Evolutionary conservation across 2,113 vertebrate genomes (phyloP).

Genomic region (Hippoglossus stenolepis): DNA sequence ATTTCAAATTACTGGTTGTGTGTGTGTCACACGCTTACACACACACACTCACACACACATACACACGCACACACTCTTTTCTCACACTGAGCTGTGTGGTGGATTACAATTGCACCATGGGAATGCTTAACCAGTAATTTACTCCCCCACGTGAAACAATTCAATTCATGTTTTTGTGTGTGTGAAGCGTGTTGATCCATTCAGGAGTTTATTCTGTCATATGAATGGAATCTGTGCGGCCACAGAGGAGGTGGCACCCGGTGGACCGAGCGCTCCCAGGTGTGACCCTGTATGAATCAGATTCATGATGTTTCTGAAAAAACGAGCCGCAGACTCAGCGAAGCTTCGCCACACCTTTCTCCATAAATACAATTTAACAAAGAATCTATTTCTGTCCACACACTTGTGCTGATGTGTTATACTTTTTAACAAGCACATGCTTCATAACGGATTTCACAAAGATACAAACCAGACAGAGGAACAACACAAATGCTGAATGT

Average conservation of each 20-base stretch:
- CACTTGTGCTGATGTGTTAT: too few species aligned
- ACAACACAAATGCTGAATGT: too few species aligned
- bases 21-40: not conserved
- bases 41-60: conserved; percentile 3
- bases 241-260: conserved; percentile 1
- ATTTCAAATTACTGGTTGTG: conserved; percentile 56
- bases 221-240: not conserved
- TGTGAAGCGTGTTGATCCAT: not conserved
- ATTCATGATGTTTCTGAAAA: too few species aligned
- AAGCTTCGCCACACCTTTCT: too few species aligned
- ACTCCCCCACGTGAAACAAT: conserved; percentile 10
- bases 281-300: conserved; percentile 18
- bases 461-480: too few species aligned
- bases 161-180: conserved; percentile 6
- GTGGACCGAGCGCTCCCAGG: conserved; percentile 5
- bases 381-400: too few species aligned
- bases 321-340: too few species aligned
- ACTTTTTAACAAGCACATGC: too few species aligned
- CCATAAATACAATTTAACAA: too few species aligned
- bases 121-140: conserved; percentile 56
- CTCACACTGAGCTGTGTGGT: conserved; percentile 18
- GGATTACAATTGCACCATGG: conserved; percentile 26
- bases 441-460: too few species aligned
- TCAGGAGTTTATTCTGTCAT: not conserved
- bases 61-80: conserved; percentile 35